Evolutionary conservation across 2,888 invertebrate genomes (phyloP).

Genomic region (Cryptosula pallasiana): DNA sequence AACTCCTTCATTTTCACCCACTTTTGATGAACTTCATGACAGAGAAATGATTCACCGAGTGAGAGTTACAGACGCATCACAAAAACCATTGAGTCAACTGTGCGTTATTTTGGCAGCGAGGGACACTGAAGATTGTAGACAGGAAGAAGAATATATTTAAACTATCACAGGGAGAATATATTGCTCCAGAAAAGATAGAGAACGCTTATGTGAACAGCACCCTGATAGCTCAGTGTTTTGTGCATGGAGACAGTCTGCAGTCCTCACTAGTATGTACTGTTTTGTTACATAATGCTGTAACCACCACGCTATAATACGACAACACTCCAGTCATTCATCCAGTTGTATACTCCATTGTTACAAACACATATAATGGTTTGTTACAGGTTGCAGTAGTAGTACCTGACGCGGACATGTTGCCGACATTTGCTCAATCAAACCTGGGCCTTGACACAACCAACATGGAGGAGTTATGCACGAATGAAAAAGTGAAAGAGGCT

Average conservation of each 20-base stretch:
- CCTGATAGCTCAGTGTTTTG: constrained; percentile 90
- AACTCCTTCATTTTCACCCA: too few species aligned
- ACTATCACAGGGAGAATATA: constrained; percentile 81
- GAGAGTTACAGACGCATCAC: too few species aligned
- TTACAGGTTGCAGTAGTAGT: constrained; percentile 78
- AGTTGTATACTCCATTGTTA: too few species aligned
- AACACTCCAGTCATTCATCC: too few species aligned
- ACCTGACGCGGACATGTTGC: constrained; percentile 84
- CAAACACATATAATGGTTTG: too few species aligned
- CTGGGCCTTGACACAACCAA: constrained; percentile 81
- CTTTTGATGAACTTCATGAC: too few species aligned
- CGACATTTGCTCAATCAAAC: constrained; percentile 58
- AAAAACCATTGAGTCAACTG: too few species aligned
- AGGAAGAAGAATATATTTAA: constrained; percentile 98
- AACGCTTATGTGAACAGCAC: constrained; percentile 87
- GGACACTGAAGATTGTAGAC: constrained; percentile 91
- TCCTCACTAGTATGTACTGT: constrained; percentile 29
- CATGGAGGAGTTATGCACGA: constrained; percentile 77
- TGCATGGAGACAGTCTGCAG: constrained; percentile 86
- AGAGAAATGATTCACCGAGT: too few species aligned
- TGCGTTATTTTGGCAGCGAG: constrained; percentile 67
- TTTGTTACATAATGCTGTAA: too few species aligned
- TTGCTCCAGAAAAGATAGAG: constrained; percentile 98
- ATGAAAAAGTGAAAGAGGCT: constrained; percentile 74
- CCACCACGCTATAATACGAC: too few species aligned